Evolutionary conservation across 2,797 vertebrate species (phyloP).

Genomic region (Mormyrops boulengeri): DNA sequence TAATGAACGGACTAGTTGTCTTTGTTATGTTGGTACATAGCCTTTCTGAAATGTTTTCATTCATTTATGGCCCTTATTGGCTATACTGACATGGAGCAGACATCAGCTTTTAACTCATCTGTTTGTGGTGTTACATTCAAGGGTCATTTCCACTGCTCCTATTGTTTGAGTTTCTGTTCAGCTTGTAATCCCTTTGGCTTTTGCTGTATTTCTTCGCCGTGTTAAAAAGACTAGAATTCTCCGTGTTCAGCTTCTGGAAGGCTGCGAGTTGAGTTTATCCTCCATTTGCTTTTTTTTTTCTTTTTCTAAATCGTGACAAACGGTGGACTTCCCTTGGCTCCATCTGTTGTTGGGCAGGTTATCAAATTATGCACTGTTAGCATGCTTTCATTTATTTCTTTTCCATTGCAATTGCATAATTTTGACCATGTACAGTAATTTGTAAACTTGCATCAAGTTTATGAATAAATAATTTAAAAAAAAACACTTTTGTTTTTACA

Average conservation of each 20-base stretch:
- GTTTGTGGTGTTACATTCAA: background rate
- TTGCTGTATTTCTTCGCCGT: background rate
- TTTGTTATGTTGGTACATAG: background rate
- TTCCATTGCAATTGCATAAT: slow-evolving; percentile 78
- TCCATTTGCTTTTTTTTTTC: background rate
- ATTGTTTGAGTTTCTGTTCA: background rate
- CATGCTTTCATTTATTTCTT: slow-evolving; percentile 73
- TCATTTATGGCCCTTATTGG: background rate
- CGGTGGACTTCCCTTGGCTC: slow-evolving; percentile 42
- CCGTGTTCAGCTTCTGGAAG: background rate
- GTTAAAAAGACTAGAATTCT: background rate
- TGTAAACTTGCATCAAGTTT: slow-evolving; percentile 99
- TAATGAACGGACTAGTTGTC: background rate
- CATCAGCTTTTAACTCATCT: background rate
- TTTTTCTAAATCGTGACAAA: slow-evolving; percentile 16
- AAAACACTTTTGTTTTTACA: slow-evolving; percentile 44
- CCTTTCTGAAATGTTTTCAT: background rate
- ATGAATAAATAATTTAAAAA: slow-evolving; percentile 98
- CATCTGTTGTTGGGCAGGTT: slow-evolving; percentile 61
- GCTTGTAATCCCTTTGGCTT: background rate
- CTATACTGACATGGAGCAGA: background rate
- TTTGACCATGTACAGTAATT: slow-evolving; percentile 95
- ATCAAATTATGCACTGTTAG: slow-evolving; percentile 73
- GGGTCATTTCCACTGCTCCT: background rate
- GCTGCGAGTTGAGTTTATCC: background rate